Conservation (phyloP, 2,113 vertebrate species). For the Neoarius graeffei region DNA sequence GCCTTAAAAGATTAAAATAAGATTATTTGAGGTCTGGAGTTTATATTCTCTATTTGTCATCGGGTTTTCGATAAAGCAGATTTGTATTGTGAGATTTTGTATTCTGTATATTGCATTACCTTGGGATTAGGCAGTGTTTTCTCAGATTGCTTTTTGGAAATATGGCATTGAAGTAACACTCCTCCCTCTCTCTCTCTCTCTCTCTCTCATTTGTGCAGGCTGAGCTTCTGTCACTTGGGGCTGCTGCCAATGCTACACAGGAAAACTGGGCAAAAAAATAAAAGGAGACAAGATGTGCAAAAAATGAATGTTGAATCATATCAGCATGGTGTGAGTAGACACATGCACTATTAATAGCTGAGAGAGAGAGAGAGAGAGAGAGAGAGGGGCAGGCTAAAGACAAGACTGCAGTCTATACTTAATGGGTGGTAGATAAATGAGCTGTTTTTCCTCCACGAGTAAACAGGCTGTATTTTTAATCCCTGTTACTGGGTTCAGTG, state of each 20-base stretch:
- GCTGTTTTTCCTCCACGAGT: background rate
- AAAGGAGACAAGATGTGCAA: background rate
- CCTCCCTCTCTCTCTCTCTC: background rate
- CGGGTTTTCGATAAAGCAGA: background rate
- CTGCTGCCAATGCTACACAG: conserved; percentile 5
- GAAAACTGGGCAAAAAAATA: background rate
- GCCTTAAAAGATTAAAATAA: background rate
- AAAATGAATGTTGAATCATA: conserved; percentile 31
- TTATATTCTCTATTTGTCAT: background rate
- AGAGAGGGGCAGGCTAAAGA: background rate
- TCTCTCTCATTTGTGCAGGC: background rate
- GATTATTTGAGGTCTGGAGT: background rate
- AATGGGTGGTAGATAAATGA: conserved; percentile 17
- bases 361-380: conserved; percentile 11
- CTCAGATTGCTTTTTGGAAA: background rate
- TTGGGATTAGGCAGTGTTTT: background rate
- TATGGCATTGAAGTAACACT: background rate
- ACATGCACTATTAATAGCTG: conserved; percentile 40
- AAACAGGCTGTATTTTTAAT: conserved; percentile 6
- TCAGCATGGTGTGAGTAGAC: conserved; percentile 46
- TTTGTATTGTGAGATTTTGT: background rate
- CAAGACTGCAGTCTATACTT: conserved; percentile 11
- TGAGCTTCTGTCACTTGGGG: conserved; percentile 20
- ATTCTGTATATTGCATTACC: background rate
- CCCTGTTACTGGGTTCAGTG: background rate